Conservation (phyloP, 2,797 vertebrate species). For the Microhierax caerulescens region DNA sequence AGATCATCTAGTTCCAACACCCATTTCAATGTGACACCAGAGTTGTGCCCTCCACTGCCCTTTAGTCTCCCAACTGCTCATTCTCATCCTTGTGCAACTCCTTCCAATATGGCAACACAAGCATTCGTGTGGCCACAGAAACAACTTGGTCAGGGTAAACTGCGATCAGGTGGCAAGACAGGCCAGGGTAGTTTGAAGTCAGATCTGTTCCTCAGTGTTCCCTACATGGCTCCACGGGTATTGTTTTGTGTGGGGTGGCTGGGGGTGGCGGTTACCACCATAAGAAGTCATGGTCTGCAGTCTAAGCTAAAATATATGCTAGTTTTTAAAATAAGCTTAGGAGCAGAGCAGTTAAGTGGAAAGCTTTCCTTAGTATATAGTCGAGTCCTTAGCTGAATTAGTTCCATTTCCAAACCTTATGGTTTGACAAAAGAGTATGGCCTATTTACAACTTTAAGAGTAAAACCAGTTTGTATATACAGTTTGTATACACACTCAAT, state of each 20-base stretch:
- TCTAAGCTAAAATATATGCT: not conserved
- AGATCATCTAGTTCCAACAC: no score
- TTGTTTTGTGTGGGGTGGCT: not conserved
- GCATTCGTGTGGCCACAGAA: not conserved
- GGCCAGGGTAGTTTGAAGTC: not conserved
- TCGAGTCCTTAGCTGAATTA: not conserved
- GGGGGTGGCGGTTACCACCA: fast-evolving
- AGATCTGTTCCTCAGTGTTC: not conserved
- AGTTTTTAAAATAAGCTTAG: not conserved
- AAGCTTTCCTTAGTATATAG: not conserved
- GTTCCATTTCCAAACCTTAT: not conserved
- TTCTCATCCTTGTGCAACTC: not conserved
- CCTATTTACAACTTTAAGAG: not conserved
- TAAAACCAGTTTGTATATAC: not conserved
- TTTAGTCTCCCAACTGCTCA: not conserved
- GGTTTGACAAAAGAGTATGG: not conserved
- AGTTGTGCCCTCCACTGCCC: fast-evolving
- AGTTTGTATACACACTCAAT: not conserved
- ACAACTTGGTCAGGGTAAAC: not conserved
- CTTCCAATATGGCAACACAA: not conserved
- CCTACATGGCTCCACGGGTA: not conserved
- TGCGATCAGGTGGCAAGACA: not conserved
- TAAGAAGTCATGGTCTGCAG: not conserved
- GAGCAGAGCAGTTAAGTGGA: not conserved
- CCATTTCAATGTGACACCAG: not conserved